Evolutionary conservation across 1,140 invertebrate species (phyloP).

Genomic region (Gonioctena quinquepunctata): DNA sequence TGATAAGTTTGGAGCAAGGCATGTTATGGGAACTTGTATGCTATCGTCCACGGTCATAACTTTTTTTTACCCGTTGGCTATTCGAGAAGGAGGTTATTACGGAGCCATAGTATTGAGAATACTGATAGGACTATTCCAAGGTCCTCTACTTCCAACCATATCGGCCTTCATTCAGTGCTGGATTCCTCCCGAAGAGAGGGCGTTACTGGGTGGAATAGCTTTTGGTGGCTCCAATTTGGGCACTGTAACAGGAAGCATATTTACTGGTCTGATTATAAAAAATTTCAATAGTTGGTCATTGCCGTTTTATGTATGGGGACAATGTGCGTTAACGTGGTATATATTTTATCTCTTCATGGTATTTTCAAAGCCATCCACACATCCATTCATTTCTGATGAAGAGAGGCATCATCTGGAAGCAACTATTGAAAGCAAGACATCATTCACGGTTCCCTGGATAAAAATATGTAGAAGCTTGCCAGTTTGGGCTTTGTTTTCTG

Average conservation of each 20-base stretch:
- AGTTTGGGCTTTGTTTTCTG: conserved; percentile 25
- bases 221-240: conserved; percentile 29
- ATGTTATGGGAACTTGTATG: conserved; percentile 22
- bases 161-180: conserved; percentile 29
- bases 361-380: conserved; percentile 26
- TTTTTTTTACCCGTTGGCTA: conserved; percentile 11
- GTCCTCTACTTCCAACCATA: conserved; percentile 24
- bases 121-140: conserved; percentile 19
- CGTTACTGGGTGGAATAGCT: conserved; percentile 22
- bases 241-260: conserved; percentile 23
- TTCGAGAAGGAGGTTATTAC: conserved; percentile 4
- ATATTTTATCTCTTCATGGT: conserved; percentile 21
- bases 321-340: conserved; percentile 2
- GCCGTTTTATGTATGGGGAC: conserved; percentile 34
- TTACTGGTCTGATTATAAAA: conserved; percentile 27
- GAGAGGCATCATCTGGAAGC: conserved; percentile 20
- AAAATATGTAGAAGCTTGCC: background rate
- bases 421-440: background rate
- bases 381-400: conserved; percentile 27
- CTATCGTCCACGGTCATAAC: conserved; percentile 13
- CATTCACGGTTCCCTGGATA: conserved; percentile 8
- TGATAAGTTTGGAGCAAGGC: conserved; percentile 27
- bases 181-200: conserved; percentile 24
- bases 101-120: conserved; percentile 18
- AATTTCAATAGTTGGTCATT: conserved; percentile 15